Evolutionary conservation across 2,797 vertebrate genomes (phyloP), one percentile per base, ranked within the genome.

Genomic region (Thalassophryne amazonica): DNA sequence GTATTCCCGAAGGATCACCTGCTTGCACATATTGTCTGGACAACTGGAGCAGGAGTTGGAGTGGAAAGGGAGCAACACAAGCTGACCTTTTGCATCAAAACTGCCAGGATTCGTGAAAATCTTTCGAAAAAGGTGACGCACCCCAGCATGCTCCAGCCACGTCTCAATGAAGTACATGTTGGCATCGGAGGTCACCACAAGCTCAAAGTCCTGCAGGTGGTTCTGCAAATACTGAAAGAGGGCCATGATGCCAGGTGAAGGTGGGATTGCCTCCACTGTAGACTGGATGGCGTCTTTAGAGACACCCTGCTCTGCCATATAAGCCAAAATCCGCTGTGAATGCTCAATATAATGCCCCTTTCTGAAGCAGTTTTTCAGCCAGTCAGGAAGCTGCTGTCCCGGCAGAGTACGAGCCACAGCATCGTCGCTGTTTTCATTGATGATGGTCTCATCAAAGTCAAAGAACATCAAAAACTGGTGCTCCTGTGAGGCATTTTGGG

Each of bases 11-110:
- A 98, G 83, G 67, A 95, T 92, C 17, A 88, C 90, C 77, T 94
- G 91, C 70, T 98, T 98, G 88, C 96, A 98, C 95, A 98, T 95
- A 85, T 98, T 98, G 58, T 91, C 77, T 0, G 96, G 96, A 74
- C 96, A 98, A 12, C 74, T 62, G 4, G 80, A 33, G 76, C 96
- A 98, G 9, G 61, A 76, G 82, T 98, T 96, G 9, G 93, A 78
- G 86, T 98, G 96, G 80, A 93, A 95, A 9, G 95, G 93, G n/a
- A 82, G 83, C 47, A 98, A 63, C 20, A 84, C 70, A 3, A 98
- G 78, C n/a, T 83, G 78, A 0, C 93, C 94, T 0, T 64, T 59
- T 0, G 73, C 80, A 18, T 95, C 92, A 1, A 93, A 89, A 46
- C 85, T 53, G 1, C 91, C 87, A 0, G 93, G 92, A 81, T 98